Evolutionary conservation across 2,797 vertebrate species (phyloP).

Genomic region (Lacerta viridis): DNA sequence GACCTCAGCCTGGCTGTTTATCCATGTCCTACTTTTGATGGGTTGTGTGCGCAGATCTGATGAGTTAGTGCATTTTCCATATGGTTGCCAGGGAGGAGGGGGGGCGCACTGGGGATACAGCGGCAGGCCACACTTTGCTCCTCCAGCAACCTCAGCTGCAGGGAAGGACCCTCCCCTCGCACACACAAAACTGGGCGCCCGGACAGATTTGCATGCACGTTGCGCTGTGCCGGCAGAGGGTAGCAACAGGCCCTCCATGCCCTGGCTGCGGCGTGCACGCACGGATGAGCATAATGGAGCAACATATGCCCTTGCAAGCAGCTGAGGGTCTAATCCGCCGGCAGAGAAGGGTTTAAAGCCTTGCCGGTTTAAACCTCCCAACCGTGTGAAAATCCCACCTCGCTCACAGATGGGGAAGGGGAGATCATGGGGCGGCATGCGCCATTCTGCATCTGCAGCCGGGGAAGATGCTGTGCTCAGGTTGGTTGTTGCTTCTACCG

Average conservation of each 20-base stretch:
- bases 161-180: not conserved
- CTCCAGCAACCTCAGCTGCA: not conserved
- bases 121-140: not conserved
- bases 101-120: not conserved
- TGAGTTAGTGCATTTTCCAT: not conserved
- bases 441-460: not conserved
- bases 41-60: not conserved
- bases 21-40: not conserved
- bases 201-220: not conserved
- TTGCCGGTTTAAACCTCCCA: constrained; percentile 25
- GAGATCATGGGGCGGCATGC: not conserved
- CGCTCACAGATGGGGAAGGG: constrained; percentile 45
- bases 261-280: not conserved
- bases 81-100: not conserved
- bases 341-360: constrained; percentile 40
- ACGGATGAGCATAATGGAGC: constrained; percentile 36
- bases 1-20: not conserved
- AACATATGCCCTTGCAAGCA: constrained; percentile 47
- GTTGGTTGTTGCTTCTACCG: not conserved
- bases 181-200: no score
- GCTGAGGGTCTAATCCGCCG: constrained; percentile 39
- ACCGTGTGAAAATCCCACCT: constrained; percentile 50
- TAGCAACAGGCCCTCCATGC: not conserved
- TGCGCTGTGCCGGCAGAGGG: constrained; percentile 24
- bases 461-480: not conserved